These are phyloP conservation scores for Bacillus rossius DNA, from an alignment of 1,140 invertebrate species.

Conservation along the genomic window DNA sequence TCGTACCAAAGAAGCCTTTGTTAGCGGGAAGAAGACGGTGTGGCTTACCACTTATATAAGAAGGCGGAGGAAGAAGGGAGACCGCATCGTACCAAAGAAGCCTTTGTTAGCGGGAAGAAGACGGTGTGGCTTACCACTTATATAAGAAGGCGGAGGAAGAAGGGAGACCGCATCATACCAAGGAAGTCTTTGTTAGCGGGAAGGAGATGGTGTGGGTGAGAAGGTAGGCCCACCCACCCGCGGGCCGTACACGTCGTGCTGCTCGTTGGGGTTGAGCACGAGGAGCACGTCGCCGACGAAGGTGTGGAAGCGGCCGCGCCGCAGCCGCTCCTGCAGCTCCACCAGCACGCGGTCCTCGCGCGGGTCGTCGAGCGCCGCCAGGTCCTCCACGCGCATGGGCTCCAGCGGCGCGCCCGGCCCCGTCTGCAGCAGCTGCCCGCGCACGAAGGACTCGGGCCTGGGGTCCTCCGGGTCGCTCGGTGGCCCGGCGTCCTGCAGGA, in stretches of 20 bases:
- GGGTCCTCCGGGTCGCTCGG: neutral
- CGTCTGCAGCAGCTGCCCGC: neutral
- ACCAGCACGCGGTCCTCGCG: slow-evolving; percentile 73
- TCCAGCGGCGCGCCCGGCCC: slow-evolving; percentile 45
- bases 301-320: slow-evolving; percentile 68
- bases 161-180: too few species aligned
- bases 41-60: too few species aligned
- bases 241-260: slow-evolving; percentile 49
- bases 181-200: too few species aligned
- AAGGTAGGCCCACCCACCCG: too few species aligned
- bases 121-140: too few species aligned
- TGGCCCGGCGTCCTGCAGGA: slow-evolving; percentile 38
- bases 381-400: slow-evolving; percentile 75
- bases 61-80: too few species aligned
- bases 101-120: too few species aligned
- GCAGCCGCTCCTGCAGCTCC: slow-evolving; percentile 64
- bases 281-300: slow-evolving; percentile 87
- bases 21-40: too few species aligned
- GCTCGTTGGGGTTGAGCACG: slow-evolving; percentile 78
- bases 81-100: too few species aligned
- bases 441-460: neutral
- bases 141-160: too few species aligned
- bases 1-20: too few species aligned
- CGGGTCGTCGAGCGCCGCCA: slow-evolving; percentile 72
- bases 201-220: too few species aligned